Conservation (phyloP, 2,113 vertebrate species). For the Ictalurus furcatus region DNA sequence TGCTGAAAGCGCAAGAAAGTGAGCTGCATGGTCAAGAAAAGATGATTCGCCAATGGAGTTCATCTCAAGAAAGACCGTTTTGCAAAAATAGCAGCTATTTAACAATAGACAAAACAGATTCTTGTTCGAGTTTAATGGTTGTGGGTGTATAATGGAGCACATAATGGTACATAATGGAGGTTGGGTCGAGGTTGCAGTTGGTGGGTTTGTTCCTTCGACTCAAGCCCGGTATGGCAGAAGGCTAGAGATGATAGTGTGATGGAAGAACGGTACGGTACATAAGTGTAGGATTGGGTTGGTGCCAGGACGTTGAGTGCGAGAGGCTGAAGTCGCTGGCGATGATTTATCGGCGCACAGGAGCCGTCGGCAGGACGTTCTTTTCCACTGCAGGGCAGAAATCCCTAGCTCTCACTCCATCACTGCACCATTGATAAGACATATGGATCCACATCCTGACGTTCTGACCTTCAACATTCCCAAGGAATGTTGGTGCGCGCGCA, state of each 20-base stretch:
- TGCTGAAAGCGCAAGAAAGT: background rate
- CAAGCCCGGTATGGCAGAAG: background rate
- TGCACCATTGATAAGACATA: slow-evolving; percentile 42
- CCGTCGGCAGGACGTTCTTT: slow-evolving; percentile 13
- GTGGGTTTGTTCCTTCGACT: background rate
- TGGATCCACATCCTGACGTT: slow-evolving; percentile 37
- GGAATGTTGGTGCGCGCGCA: background rate
- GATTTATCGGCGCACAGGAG: slow-evolving; percentile 46
- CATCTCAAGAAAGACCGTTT: background rate
- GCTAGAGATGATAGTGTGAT: slow-evolving; percentile 5
- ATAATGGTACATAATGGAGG: slow-evolving; percentile 6
- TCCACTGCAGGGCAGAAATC: background rate
- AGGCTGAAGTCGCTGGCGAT: slow-evolving; percentile 6
- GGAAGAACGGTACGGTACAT: background rate
- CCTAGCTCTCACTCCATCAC: slow-evolving; percentile 12
- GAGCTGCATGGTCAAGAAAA: background rate
- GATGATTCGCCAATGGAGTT: background rate
- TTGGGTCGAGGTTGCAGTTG: background rate
- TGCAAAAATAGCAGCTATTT: background rate
- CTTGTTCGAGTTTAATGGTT: background rate
- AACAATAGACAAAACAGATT: background rate
- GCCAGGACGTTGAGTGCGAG: slow-evolving; percentile 25
- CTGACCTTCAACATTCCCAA: slow-evolving; percentile 45
- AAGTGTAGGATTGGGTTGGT: background rate
- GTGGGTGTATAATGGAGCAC: background rate